Conservation (phyloP, 2,888 invertebrate species). For the Merodon equestris region DNA sequence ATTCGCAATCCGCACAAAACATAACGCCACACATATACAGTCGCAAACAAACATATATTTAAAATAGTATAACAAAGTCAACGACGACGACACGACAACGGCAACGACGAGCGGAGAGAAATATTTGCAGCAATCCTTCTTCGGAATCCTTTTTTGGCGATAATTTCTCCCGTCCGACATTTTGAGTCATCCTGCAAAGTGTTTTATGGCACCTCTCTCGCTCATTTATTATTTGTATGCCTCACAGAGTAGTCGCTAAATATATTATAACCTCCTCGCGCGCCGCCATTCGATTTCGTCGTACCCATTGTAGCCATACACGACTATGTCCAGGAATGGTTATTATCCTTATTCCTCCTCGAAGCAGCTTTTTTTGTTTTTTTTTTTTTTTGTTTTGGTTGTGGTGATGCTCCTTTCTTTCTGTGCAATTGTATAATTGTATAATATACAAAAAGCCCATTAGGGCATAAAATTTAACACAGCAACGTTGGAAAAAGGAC, state of each 20-base stretch:
- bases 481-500: slow-evolving; percentile 57
- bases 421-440: slow-evolving; percentile 66
- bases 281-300: slow-evolving; percentile 40
- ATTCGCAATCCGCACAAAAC: slow-evolving; percentile 46
- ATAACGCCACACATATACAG: slow-evolving; percentile 23
- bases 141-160: slow-evolving; percentile 69
- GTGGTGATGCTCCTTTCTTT: slow-evolving; percentile 22
- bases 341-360: slow-evolving; percentile 59
- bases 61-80: slow-evolving; percentile 15
- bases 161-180: slow-evolving; percentile 69
- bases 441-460: slow-evolving; percentile 67
- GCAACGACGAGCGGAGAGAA: slow-evolving; percentile 17
- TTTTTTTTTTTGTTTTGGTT: slow-evolving; percentile 54
- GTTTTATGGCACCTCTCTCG: slow-evolving; percentile 69
- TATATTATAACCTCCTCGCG: slow-evolving; percentile 66
- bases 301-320: not conserved
- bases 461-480: slow-evolving; percentile 67
- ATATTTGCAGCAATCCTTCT: slow-evolving; percentile 69
- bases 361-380: too few species aligned
- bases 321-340: slow-evolving; percentile 8
- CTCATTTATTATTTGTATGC: slow-evolving; percentile 69
- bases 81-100: not conserved
- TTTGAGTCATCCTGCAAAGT: slow-evolving; percentile 68
- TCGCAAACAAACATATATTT: not conserved
- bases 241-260: slow-evolving; percentile 68